phyloP scores from a whole-genome alignment of 2,113 vertebrate species.

The Thalassarche chlororhynchos region DNA sequence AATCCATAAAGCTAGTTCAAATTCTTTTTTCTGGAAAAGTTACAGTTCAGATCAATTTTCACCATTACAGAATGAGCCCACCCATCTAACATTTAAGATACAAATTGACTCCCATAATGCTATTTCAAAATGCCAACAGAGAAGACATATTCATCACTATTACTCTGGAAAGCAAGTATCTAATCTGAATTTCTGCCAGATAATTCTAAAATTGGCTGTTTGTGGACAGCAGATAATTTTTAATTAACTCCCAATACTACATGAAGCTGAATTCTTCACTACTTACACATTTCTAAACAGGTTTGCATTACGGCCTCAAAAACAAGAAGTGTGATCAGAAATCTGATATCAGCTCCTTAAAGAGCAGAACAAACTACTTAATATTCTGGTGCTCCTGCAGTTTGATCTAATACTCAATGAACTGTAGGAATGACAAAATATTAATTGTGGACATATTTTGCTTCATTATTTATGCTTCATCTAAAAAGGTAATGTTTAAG shows the following conservation, averaged over 20 bases:
- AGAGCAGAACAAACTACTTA: not conserved
- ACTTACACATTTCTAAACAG: not conserved
- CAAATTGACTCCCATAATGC: not conserved
- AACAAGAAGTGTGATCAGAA: not conserved
- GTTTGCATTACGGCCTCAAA: not conserved
- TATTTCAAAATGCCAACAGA: not conserved
- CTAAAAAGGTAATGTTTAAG: constrained; percentile 27
- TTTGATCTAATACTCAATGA: not conserved
- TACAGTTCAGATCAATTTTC: not conserved
- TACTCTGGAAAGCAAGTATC: not conserved
- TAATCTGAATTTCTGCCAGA: not conserved
- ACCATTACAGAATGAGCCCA: not conserved
- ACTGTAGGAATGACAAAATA: not conserved
- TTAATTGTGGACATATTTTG: constrained; percentile 17
- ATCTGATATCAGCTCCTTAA: not conserved
- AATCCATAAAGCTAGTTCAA: not conserved
- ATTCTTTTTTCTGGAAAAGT: not conserved
- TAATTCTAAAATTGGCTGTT: not conserved
- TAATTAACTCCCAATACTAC: not conserved
- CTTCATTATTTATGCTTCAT: constrained; percentile 4
- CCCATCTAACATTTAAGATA: not conserved
- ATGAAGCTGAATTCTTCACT: not conserved
- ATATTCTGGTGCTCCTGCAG: not conserved
- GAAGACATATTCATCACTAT: not conserved
- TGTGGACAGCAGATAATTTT: not conserved